A percentile compares a stretch with the other conserved stretches of the same genome.
These are phyloP conservation scores for Calliphora vomitoria DNA, from an alignment of 2,888 invertebrate species.

Conservation along the genomic window DNA sequence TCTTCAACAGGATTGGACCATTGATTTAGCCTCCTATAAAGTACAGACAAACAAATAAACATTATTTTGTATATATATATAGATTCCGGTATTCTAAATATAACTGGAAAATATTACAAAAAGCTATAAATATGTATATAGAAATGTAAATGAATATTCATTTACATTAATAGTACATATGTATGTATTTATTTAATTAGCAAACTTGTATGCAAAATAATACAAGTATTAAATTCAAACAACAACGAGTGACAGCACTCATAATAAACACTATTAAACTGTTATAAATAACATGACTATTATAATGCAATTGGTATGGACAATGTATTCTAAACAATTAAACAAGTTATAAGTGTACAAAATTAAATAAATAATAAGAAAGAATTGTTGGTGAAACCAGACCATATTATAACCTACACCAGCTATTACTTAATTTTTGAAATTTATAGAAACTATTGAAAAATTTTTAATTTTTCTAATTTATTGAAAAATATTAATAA, in stretches of 20 bases:
- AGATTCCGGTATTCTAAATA: neutral
- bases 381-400: too few relatives aligned
- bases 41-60: too few relatives aligned
- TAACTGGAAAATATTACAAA: neutral
- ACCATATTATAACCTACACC: too few relatives aligned
- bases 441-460: too few relatives aligned
- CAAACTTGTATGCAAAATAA: neutral
- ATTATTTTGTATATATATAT: neutral
- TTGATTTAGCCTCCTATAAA: too few relatives aligned
- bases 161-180: too few relatives aligned
- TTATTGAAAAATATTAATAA: too few relatives aligned
- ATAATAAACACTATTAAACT: constrained; percentile 2
- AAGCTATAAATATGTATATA: neutral
- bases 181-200: neutral
- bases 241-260: neutral
- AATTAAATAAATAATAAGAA: too few relatives aligned
- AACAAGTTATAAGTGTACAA: neutral
- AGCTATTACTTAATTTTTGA: too few relatives aligned
- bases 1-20: too few relatives aligned
- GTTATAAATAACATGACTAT: constrained; percentile 3
- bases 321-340: neutral
- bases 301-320: constrained; percentile 6
- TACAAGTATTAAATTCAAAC: neutral
- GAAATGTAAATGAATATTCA: too few relatives aligned
- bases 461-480: too few relatives aligned